phyloP scores from a whole-genome alignment of 2,797 vertebrate genomes.

The Centroberyx gerrardi region DNA sequence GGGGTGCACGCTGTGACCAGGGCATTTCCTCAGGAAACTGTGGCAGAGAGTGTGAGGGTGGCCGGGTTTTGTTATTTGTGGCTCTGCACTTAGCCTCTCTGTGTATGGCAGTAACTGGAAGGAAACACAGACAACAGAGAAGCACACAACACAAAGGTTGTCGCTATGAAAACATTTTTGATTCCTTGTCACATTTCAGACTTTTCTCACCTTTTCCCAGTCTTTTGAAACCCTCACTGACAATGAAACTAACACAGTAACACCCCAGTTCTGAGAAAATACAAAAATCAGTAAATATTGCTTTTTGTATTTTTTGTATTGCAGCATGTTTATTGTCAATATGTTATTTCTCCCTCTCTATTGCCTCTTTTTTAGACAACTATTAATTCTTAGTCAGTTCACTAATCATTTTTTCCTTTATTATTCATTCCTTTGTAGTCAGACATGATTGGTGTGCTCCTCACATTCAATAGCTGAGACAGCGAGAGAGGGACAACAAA shows the following conservation, averaged over 20 bases:
- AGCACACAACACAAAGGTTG: neutral
- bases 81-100: conserved; percentile 18
- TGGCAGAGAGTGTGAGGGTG: conserved; percentile 41
- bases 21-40: conserved; percentile 73
- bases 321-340: neutral
- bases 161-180: neutral
- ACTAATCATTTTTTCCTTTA: neutral
- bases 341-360: neutral
- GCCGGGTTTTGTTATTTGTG: conserved; percentile 37
- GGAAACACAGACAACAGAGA: conserved; percentile 25
- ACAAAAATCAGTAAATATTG: no score
- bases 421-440: neutral
- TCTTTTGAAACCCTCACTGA: neutral
- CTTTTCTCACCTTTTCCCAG: neutral
- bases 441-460: neutral
- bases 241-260: no score
- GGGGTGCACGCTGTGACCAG: conserved; percentile 22
- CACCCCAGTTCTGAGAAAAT: no score
- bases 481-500: neutral
- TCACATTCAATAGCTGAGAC: neutral
- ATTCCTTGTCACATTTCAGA: neutral
- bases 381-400: neutral
- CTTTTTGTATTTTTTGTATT: no score
- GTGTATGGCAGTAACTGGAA: conserved; percentile 35
- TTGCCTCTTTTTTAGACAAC: neutral